A percentile compares a stretch with the other conserved stretches of the same genome.
Evolutionary conservation across 2,113 vertebrate species (phyloP).

Genomic region (Channa argus): DNA sequence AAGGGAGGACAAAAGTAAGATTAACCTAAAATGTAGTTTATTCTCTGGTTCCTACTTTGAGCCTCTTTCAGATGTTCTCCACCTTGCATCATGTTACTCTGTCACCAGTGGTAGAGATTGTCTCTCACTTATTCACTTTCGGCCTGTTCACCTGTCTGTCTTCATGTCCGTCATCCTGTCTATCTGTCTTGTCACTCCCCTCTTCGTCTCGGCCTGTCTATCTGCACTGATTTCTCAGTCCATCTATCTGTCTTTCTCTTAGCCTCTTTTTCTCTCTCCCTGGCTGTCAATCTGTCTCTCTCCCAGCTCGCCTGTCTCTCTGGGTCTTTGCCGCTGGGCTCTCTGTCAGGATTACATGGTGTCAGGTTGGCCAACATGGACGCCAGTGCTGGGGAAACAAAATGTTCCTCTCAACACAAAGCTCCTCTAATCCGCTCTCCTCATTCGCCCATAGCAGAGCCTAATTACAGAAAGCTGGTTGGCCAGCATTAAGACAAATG

Average conservation of each 20-base stretch:
- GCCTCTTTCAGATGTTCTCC: background rate
- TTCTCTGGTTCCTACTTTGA: background rate
- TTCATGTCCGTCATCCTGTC: background rate
- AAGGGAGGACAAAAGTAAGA: too few relatives aligned
- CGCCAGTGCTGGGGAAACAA: constrained; percentile 77
- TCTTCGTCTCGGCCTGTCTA: background rate
- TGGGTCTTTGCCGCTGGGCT: constrained; percentile 9
- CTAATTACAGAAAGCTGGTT: constrained; percentile 70
- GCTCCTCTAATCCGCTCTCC: constrained; percentile 74
- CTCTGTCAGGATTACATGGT: constrained; percentile 70
- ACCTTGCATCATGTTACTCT: background rate
- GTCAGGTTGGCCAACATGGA: constrained; percentile 80
- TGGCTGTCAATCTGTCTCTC: background rate
- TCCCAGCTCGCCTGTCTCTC: constrained; percentile 5
- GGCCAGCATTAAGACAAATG: constrained; percentile 18
- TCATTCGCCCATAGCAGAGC: constrained; percentile 59
- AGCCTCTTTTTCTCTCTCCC: constrained; percentile 1
- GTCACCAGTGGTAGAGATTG: background rate
- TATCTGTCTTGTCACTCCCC: background rate
- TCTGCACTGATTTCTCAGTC: background rate
- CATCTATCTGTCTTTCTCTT: constrained; percentile 17
- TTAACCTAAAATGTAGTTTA: too few relatives aligned
- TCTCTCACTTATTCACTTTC: constrained; percentile 30
- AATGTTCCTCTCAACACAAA: constrained; percentile 79
- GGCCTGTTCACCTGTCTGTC: background rate